Base-by-base conservation (phyloP, 2,888 invertebrate species). In the Notodonta dromedarius region DNA sequence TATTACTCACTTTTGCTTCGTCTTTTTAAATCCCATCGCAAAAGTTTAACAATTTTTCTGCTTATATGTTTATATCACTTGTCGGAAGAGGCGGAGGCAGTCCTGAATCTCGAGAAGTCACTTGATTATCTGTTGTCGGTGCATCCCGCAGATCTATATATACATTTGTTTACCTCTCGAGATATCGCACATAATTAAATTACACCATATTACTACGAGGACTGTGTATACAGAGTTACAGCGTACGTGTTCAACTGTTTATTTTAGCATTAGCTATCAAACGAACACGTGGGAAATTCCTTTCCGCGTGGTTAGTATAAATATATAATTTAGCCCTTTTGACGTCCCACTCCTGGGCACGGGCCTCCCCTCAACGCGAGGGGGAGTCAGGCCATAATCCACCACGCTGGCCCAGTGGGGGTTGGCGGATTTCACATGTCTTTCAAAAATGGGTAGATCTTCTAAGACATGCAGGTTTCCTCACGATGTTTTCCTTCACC, bases 131-230 rank as follows among this genome's bases (percentile, higher is more conserved):
- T 66, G 58, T 32, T 13, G 13, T 8, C 4, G 46, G 5, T 16
- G 16, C 40, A 50, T 46, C 13, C 35, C 50, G 12, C 46, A 44
- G 62, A 60, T 60, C 60, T 67, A 61, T 64, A 59, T 73, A 73
- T 73, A 73, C 62, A 67, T 58, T 56, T 53, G 50, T n/a, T 60
- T 62, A 64, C 60, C 51, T n/a, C 39, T 60, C 24, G 39, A 54
- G 62, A 62, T 71, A 71, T 72, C 67, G 60, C 14, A n/a, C 44
- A 58, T 50, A 72, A 69, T 66, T 60, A 62, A 72, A 69, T 66
- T 61, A 62, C 16, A 50, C 16, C 50, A 67, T 48, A n/a, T 46
- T 46, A 46, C 6, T 46, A 46, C n/a, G 5, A 9, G 3, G 5
- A n/a, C 12, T 46, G 46, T 46, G 46, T 46, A n/a, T 46, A n/a